A percentile compares a stretch with the other conserved stretches of the same genome.
These are phyloP conservation scores for Ptilonorhynchus violaceus DNA, from an alignment of 2,113 vertebrate genomes.

Conservation along the genomic window DNA sequence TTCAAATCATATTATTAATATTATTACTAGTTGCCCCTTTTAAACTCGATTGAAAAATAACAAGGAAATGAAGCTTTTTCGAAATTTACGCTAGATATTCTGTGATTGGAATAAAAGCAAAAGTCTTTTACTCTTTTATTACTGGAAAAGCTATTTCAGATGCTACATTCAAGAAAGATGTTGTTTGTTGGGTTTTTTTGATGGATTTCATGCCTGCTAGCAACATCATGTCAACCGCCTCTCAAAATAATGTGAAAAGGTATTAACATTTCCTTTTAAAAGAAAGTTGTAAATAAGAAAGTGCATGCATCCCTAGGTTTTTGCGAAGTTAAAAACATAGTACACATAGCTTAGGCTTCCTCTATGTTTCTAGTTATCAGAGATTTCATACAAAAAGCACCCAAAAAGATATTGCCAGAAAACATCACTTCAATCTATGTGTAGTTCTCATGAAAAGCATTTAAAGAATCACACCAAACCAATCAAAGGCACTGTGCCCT, in stretches of 20 bases:
- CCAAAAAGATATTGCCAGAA: neutral
- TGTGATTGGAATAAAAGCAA: neutral
- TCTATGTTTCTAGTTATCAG: neutral
- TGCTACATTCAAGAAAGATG: neutral
- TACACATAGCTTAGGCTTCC: neutral
- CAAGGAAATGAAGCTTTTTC: neutral
- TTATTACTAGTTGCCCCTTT: neutral
- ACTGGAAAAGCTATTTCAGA: neutral
- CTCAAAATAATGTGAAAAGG: neutral
- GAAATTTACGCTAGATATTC: neutral
- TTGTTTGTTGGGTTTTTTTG: neutral
- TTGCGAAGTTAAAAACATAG: neutral
- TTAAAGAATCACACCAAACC: neutral
- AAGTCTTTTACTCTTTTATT: neutral
- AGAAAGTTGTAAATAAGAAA: neutral
- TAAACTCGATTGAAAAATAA: neutral
- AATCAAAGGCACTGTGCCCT: neutral
- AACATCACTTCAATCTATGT: neutral
- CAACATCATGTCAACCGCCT: neutral
- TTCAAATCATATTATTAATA: neutral
- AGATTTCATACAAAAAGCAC: neutral
- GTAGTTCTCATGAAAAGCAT: neutral
- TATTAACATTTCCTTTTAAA: neutral
- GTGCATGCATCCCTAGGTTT: neutral
- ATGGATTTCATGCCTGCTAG: neutral